phyloP scores from a whole-genome alignment of 1,140 invertebrate species.

The Ceratosolen fusciceps region DNA sequence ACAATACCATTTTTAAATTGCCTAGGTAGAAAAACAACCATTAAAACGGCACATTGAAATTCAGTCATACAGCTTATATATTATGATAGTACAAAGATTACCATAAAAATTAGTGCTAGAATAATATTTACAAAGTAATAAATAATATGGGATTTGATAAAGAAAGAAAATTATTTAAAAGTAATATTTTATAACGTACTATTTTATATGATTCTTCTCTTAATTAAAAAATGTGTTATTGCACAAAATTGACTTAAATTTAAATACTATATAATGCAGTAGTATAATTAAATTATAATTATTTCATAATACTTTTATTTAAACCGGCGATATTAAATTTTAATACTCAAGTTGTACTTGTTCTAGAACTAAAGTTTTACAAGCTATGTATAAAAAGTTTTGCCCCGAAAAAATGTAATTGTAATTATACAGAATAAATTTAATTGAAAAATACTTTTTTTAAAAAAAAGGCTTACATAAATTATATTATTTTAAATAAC shows the following conservation, averaged over 20 bases:
- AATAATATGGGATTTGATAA: too few relatives aligned
- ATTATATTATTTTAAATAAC: slow-evolving; percentile 1
- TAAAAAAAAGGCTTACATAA: too few relatives aligned
- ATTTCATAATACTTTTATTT: slow-evolving; percentile 21
- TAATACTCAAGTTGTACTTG: slow-evolving; percentile 25
- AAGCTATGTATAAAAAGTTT: slow-evolving; percentile 24
- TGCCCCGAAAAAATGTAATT: slow-evolving; percentile 1
- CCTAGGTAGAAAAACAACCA: too few relatives aligned
- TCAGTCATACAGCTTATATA: too few relatives aligned
- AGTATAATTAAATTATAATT: slow-evolving; percentile 27
- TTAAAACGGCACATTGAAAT: too few relatives aligned
- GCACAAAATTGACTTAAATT: not conserved
- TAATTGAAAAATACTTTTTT: slow-evolving; percentile 28
- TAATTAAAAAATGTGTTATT: not conserved
- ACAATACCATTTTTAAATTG: too few relatives aligned
- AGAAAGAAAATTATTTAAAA: too few relatives aligned
- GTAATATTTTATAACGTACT: too few relatives aligned
- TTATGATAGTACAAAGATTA: too few relatives aligned
- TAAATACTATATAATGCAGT: slow-evolving; percentile 2
- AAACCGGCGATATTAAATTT: slow-evolving; percentile 19
- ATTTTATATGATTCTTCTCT: too few relatives aligned
- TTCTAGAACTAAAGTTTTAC: not conserved
- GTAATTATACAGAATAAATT: slow-evolving; percentile 25
- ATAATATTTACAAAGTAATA: too few relatives aligned
- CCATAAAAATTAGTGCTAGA: too few relatives aligned